phyloP scores from a whole-genome alignment of 2,888 invertebrate species.

The Hydraecia micacea region DNA sequence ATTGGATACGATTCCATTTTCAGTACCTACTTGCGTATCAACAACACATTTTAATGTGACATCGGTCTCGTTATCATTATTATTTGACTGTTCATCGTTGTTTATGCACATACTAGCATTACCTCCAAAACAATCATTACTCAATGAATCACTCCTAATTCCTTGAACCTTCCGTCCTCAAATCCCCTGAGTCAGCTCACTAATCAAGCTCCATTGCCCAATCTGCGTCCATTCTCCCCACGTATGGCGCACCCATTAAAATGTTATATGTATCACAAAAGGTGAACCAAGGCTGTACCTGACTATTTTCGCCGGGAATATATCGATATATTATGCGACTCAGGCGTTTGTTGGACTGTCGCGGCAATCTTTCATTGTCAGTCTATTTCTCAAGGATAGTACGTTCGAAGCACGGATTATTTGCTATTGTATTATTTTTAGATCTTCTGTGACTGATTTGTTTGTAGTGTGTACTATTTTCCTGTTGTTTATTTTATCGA shows the following conservation, averaged over 20 bases:
- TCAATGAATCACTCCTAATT: conserved; percentile 32
- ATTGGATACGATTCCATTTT: not conserved
- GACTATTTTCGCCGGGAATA: conserved; percentile 56
- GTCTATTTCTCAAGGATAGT: conserved; percentile 62
- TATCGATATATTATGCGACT: conserved; percentile 62
- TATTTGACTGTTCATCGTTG: not conserved
- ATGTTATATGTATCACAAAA: conserved; percentile 64
- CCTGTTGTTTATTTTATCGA: conserved; percentile 17
- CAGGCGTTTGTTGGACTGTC: conserved; percentile 50
- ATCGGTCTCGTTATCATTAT: not conserved
- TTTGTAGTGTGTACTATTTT: conserved; percentile 22
- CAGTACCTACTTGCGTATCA: too few relatives aligned
- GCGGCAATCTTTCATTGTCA: conserved; percentile 67
- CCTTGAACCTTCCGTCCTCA: conserved; percentile 35
- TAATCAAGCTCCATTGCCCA: conserved; percentile 56
- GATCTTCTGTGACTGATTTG: conserved; percentile 36
- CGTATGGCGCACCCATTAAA: conserved; percentile 58
- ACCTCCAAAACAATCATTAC: conserved; percentile 1
- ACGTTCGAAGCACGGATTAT: conserved; percentile 52
- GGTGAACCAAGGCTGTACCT: conserved; percentile 58
- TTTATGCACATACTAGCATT: not conserved
- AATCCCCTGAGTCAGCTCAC: conserved; percentile 42
- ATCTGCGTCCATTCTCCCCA: conserved; percentile 58
- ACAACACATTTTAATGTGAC: not conserved
- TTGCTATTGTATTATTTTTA: conserved; percentile 64